Conservation (phyloP, 2,888 invertebrate species). For the Tanytarsus gracilentus region DNA sequence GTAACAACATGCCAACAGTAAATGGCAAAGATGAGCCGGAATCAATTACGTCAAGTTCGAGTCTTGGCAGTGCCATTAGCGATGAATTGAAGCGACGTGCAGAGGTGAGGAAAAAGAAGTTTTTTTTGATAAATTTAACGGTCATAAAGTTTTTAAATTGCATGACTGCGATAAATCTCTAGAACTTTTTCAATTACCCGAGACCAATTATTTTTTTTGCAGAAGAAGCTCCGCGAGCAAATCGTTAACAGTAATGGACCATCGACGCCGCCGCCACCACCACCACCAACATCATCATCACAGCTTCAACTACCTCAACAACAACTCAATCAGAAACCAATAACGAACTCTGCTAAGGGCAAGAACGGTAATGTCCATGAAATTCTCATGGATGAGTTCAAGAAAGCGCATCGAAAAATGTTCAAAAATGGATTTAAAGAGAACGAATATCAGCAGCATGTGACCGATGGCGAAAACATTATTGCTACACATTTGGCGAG, state of each 20-base stretch:
- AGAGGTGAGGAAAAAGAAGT: conserved; percentile 45
- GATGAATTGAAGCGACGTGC: conserved; percentile 60
- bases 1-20: conserved; percentile 31
- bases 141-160: neutral
- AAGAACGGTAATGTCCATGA: conserved; percentile 45
- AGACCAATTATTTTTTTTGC: neutral
- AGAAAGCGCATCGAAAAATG: conserved; percentile 80
- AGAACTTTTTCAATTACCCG: neutral
- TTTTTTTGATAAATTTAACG: neutral
- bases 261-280: neutral
- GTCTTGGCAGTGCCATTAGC: conserved; percentile 59
- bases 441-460: conserved; percentile 34
- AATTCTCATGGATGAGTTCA: conserved; percentile 82
- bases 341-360: neutral
- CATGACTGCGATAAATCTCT: neutral
- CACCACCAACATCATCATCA: neutral
- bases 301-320: conserved; percentile 5
- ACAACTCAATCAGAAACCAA: neutral
- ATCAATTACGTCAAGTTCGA: conserved; percentile 39
- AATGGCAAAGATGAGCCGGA: conserved; percentile 32
- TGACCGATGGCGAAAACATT: conserved; percentile 5
- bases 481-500: too few relatives aligned
- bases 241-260: neutral
- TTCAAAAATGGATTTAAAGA: conserved; percentile 51
- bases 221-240: conserved; percentile 4